Evolutionary conservation across 2,113 vertebrate species (phyloP).

Genomic region (Ornithorhynchus anatinus): DNA sequence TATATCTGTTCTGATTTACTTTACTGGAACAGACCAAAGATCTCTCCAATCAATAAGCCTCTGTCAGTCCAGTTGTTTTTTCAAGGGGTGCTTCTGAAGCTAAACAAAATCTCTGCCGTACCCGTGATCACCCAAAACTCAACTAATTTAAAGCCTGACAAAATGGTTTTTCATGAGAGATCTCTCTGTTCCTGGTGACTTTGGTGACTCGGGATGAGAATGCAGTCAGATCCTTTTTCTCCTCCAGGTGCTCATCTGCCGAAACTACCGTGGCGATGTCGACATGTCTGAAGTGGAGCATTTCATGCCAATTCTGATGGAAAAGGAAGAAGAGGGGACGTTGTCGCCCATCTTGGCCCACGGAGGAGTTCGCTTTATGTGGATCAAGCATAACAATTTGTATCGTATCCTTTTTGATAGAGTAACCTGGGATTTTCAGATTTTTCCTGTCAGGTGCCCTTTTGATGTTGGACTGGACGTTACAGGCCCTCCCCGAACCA

Average conservation of each 20-base stretch:
- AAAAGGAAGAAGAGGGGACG: slow-evolving; percentile 94
- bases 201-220: neutral
- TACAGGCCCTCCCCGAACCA: too few species aligned
- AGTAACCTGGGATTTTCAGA: neutral
- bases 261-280: slow-evolving; percentile 96
- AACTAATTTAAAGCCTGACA: too few species aligned
- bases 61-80: too few species aligned
- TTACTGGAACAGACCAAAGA: too few species aligned
- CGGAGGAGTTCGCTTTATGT: slow-evolving; percentile 96
- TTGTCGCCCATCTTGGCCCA: slow-evolving; percentile 95
- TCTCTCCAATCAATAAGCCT: too few species aligned
- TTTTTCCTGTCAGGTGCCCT: neutral
- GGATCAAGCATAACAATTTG: slow-evolving; percentile 98
- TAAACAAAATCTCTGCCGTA: too few species aligned
- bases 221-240: neutral
- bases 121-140: neutral
- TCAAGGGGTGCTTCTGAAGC: too few species aligned
- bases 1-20: too few species aligned
- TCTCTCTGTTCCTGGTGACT: neutral
- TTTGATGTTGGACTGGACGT: neutral
- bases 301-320: slow-evolving; percentile 98
- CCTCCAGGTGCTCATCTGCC: slow-evolving; percentile 89
- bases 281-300: slow-evolving; percentile 99
- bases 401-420: slow-evolving; percentile 88
- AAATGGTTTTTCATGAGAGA: too few species aligned